A percentile compares a stretch with the other conserved stretches of the same genome.
Conservation (phyloP, 2,888 invertebrate species). For the Julus scandinavius region DNA sequence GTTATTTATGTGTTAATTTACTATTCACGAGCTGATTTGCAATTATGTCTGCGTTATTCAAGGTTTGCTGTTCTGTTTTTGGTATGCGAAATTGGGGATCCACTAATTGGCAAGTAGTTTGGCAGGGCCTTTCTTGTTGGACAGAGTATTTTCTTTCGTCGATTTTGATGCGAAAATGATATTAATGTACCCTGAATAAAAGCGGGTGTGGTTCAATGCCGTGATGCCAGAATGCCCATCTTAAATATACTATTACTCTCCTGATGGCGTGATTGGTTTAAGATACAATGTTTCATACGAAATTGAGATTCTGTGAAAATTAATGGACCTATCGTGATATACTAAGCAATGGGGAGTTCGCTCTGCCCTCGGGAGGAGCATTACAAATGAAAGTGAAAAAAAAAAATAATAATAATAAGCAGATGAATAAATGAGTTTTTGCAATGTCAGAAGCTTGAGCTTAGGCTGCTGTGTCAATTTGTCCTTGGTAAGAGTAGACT, state of each 20-base stretch:
- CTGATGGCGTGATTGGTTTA: background rate
- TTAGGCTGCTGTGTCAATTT: background rate
- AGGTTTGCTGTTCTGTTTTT: background rate
- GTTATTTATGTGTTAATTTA: background rate
- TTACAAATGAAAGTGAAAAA: background rate
- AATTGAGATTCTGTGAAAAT: background rate
- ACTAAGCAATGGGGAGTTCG: background rate
- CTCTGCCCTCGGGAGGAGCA: background rate
- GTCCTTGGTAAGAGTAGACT: background rate
- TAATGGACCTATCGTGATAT: background rate
- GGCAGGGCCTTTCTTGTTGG: background rate
- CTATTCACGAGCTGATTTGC: background rate
- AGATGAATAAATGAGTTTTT: background rate
- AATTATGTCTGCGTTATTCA: background rate
- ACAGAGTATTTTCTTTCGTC: background rate
- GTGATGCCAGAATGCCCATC: background rate
- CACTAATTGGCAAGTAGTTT: constrained; percentile 11
- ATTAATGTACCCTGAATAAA: background rate
- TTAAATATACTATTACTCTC: background rate
- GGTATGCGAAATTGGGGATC: background rate
- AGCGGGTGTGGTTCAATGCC: constrained; percentile 12
- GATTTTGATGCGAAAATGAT: background rate
- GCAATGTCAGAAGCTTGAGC: background rate
- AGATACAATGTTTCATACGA: background rate
- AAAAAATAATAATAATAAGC: background rate